phyloP scores from a whole-genome alignment of 2,113 vertebrate genomes.

The Malaclemys terrapin region DNA sequence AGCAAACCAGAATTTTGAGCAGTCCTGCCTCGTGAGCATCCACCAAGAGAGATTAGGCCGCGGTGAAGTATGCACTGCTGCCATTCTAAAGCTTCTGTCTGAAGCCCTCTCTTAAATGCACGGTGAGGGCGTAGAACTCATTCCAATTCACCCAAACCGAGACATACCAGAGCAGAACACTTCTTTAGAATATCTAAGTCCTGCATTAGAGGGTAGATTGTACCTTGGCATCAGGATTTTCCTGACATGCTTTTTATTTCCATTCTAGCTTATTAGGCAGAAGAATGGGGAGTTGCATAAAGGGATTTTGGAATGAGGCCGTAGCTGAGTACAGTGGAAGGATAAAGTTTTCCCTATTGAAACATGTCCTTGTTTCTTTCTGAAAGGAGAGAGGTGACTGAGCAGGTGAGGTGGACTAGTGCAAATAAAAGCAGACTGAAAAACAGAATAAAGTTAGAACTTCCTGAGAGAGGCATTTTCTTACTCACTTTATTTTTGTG shows the following conservation, averaged over 20 bases:
- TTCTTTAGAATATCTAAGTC: background rate
- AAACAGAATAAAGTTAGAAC: conserved; percentile 43
- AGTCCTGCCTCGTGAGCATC: background rate
- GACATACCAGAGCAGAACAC: accelerated
- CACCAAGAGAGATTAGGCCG: background rate
- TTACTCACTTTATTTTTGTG: background rate
- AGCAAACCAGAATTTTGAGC: accelerated
- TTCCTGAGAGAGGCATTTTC: background rate
- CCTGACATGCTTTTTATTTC: background rate
- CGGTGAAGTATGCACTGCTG: background rate
- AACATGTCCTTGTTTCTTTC: too few relatives aligned
- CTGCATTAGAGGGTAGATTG: background rate
- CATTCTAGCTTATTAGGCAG: background rate
- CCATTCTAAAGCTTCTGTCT: background rate
- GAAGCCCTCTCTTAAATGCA: background rate
- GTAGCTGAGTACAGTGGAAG: background rate
- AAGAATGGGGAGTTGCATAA: background rate
- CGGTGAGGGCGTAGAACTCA: accelerated
- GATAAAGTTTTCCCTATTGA: background rate
- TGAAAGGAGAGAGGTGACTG: background rate
- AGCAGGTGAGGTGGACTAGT: background rate
- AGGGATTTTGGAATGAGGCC: background rate
- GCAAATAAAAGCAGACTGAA: background rate
- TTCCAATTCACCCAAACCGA: accelerated
- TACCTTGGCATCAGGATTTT: background rate